Percentiles rank a stretch among this genome's conserved stretches.
These are phyloP conservation scores for Oxyteleia sp. DNA, from an alignment of 2,888 invertebrate species.

Conservation along the genomic window DNA sequence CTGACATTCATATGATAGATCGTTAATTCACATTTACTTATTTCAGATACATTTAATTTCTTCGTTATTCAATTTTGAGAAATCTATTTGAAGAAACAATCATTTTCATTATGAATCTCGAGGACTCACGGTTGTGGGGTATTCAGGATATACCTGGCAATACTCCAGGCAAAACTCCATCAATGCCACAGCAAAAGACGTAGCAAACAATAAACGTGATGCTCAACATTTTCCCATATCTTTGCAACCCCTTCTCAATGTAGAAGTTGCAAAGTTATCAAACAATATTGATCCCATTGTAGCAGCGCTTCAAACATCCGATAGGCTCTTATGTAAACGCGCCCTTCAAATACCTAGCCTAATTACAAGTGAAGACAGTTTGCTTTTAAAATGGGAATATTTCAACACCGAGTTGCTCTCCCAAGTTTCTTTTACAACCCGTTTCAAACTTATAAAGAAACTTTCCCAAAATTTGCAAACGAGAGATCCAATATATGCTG, in stretches of 20 bases:
- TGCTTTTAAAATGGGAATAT: slow-evolving; percentile 76
- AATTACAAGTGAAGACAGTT: slow-evolving; percentile 78
- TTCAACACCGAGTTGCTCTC: slow-evolving; percentile 77
- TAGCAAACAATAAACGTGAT: slow-evolving; percentile 9
- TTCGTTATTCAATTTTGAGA: too few species aligned
- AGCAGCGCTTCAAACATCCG: slow-evolving; percentile 82
- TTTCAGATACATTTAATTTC: too few species aligned
- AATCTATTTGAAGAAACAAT: too few species aligned
- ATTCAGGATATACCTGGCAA: slow-evolving; percentile 81
- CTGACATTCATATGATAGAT: too few species aligned
- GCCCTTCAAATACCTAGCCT: slow-evolving; percentile 81
- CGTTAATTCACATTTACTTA: too few species aligned
- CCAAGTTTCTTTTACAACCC: slow-evolving; percentile 77
- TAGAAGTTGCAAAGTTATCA: slow-evolving; percentile 77
- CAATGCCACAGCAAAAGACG: slow-evolving; percentile 68
- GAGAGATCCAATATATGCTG: slow-evolving; percentile 75
- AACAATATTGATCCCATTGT: slow-evolving; percentile 74
- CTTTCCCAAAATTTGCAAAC: slow-evolving; percentile 74
- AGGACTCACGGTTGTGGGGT: slow-evolving; percentile 73
- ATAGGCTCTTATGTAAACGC: slow-evolving; percentile 76
- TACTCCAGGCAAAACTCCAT: slow-evolving; percentile 78
- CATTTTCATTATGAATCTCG: neutral
- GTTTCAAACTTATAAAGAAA: slow-evolving; percentile 78
- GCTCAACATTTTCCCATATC: slow-evolving; percentile 66
- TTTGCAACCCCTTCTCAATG: slow-evolving; percentile 76